These are phyloP conservation scores for Furcula furcula DNA, from an alignment of 2,888 invertebrate genomes.

Conservation along the genomic window DNA sequence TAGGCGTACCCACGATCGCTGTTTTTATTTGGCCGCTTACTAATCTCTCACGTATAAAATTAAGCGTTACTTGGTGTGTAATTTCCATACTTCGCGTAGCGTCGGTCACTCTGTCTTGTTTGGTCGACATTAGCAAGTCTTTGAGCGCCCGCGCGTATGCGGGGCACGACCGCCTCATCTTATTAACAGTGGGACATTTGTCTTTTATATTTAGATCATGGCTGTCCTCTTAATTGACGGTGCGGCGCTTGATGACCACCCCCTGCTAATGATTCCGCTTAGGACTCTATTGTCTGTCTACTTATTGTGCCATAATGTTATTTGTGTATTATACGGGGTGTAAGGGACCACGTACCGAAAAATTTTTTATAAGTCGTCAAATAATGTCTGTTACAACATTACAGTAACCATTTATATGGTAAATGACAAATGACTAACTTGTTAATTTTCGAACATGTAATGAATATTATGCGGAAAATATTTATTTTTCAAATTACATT, in stretches of 20 bases:
- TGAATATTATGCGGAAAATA: no score
- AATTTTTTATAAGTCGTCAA: no score
- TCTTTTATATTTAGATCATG: constrained; percentile 51
- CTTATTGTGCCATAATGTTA: constrained; percentile 5
- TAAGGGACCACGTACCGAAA: not conserved
- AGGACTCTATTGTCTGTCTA: constrained; percentile 4
- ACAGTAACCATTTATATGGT: not conserved
- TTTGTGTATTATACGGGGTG: not conserved
- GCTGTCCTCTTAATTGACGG: constrained; percentile 51
- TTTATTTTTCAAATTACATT: no score
- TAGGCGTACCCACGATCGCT: constrained; percentile 1
- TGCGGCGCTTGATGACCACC: constrained; percentile 46
- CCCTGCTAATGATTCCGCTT: constrained; percentile 36
- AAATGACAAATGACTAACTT: no score
- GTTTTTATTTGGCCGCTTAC: constrained; percentile 15
- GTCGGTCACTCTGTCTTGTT: constrained; percentile 42
- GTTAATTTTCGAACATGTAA: no score
- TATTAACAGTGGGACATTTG: constrained; percentile 55
- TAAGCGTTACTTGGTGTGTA: constrained; percentile 42
- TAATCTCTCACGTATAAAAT: constrained; percentile 54
- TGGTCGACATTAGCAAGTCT: constrained; percentile 57
- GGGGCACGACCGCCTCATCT: constrained; percentile 56
- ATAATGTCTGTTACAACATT: not conserved
- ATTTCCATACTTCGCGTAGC: constrained; percentile 32
- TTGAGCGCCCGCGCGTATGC: constrained; percentile 49